Evolutionary conservation across 1,140 invertebrate species (phyloP).

Genomic region (Euwallacea similis): DNA sequence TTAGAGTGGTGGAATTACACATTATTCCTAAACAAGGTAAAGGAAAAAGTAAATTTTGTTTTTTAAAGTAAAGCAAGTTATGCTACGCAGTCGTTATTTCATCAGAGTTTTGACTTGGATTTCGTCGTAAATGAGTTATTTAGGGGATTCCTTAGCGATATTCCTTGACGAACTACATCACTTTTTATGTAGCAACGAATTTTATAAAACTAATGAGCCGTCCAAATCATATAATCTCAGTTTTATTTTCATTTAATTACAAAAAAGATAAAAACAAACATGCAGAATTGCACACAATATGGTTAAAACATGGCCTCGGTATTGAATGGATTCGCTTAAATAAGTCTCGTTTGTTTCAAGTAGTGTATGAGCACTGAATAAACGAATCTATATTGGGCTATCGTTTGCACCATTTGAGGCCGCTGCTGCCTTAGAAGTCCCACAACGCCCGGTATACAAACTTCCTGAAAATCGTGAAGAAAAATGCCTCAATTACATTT

Average conservation of each 20-base stretch:
- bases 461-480: constrained; percentile 58
- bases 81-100: too few relatives aligned
- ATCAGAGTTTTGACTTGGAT: too few relatives aligned
- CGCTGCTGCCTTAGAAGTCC: constrained; percentile 77
- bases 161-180: too few relatives aligned
- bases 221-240: background rate
- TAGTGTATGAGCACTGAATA: constrained; percentile 83
- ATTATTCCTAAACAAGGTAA: too few relatives aligned
- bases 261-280: background rate
- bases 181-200: too few relatives aligned
- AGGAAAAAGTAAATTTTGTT: too few relatives aligned
- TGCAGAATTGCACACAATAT: background rate
- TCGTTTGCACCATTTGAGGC: constrained; percentile 82
- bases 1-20: too few relatives aligned
- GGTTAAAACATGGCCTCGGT: background rate
- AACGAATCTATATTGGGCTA: constrained; percentile 88
- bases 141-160: too few relatives aligned
- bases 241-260: background rate
- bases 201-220: too few relatives aligned
- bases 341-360: constrained; percentile 81
- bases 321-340: constrained; percentile 56
- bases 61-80: too few relatives aligned
- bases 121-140: too few relatives aligned
- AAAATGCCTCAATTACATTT: background rate
- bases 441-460: constrained; percentile 77